Conservation (phyloP, 2,113 vertebrate species). For the Limnothrissa miodon region DNA sequence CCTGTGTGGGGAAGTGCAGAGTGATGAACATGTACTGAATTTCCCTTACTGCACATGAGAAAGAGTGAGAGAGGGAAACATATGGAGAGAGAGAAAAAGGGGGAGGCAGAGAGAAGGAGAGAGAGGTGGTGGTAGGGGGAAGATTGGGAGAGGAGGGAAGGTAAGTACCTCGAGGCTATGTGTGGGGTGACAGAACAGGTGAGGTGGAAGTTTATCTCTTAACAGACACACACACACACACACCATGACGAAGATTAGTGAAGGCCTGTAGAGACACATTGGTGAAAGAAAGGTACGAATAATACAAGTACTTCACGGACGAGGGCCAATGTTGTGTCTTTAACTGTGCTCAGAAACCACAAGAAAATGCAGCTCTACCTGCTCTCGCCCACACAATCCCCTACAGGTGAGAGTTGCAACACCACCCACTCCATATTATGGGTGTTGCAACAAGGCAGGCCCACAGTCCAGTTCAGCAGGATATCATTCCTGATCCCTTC, state of each 20-base stretch:
- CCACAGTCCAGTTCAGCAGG: not conserved
- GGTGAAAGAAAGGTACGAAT: not conserved
- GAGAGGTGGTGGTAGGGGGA: no score
- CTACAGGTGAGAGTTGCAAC: not conserved
- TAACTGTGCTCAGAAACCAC: not conserved
- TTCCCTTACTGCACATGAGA: not conserved
- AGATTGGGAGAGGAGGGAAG: no score
- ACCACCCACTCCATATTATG: not conserved
- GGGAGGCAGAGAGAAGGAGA: no score
- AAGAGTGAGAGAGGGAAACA: not conserved
- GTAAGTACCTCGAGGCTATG: not conserved
- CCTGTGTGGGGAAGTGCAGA: not conserved
- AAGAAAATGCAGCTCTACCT: not conserved
- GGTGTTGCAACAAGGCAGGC: not conserved
- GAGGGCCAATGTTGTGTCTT: not conserved
- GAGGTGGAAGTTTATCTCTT: not conserved
- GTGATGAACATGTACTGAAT: not conserved
- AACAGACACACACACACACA: conserved; percentile 3
- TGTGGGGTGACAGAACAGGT: conserved; percentile 2
- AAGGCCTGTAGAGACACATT: not conserved
- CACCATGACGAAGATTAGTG: not conserved
- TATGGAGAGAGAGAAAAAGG: no score
- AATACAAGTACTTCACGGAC: not conserved
- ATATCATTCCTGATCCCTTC: conserved; percentile 14
- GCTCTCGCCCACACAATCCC: not conserved